phyloP scores from a whole-genome alignment of 1,140 invertebrate species.

The Lasioglossum albipes region DNA sequence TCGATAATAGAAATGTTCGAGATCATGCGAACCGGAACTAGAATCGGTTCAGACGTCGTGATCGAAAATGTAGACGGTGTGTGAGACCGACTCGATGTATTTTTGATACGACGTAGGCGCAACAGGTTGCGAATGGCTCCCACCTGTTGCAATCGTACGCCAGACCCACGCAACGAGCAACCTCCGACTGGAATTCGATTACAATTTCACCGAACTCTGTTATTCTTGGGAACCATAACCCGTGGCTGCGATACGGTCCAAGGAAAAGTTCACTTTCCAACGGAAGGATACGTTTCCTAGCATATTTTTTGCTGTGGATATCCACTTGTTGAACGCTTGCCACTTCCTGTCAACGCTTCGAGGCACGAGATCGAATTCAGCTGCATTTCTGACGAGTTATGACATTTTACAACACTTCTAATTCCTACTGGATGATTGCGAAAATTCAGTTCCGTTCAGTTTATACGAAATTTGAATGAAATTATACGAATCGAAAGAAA shows the following conservation, averaged over 20 bases:
- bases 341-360: too few species aligned
- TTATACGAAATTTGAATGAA: too few species aligned
- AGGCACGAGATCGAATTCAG: too few species aligned
- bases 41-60: neutral
- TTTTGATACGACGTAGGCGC: conserved; percentile 53
- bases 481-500: too few species aligned
- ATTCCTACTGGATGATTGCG: too few species aligned
- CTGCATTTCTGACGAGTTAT: too few species aligned
- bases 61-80: too few species aligned
- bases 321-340: too few species aligned
- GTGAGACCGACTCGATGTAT: conserved; percentile 32
- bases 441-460: too few species aligned
- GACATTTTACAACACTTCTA: too few species aligned
- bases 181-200: conserved; percentile 52
- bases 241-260: too few species aligned
- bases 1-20: too few species aligned
- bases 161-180: conserved; percentile 56
- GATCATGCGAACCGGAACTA: neutral
- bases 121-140: conserved; percentile 63
- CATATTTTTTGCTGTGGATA: neutral
- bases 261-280: neutral
- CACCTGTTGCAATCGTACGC: conserved; percentile 59
- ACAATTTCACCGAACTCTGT: conserved; percentile 40
- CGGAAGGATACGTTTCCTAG: neutral
- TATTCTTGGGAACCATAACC: neutral